Base-by-base conservation (phyloP, 1,140 invertebrate genomes). In the Penaeus vannamei region DNA sequence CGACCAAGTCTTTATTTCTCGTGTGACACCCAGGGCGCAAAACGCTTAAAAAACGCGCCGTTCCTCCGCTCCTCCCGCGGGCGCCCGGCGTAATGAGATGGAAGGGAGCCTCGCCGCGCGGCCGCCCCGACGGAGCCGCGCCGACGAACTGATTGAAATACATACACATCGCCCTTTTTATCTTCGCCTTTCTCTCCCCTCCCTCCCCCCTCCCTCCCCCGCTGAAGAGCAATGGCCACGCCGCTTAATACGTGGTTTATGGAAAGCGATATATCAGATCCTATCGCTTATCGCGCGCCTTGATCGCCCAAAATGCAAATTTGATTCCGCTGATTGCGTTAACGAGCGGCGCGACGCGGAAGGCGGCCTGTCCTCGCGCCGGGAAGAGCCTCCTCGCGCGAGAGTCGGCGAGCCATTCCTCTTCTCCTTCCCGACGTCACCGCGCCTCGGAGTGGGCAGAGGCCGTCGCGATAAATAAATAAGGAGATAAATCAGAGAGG, bases 221-320 rank as follows among this genome's bases (percentile, higher is more conserved):
- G 26, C 72, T 76, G 32, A 23, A 23, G 32, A 23, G 36, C 32
- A 53, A 79, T 79, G 53, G 76, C 32, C 76, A 79, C 76, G 53
- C 76, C 46, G 46, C 46, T 81, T 81, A 59, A 81, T 81, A 59
- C n/a, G 79, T 81, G 79, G 79, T 81, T 81, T 81, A 81, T 81
- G 79, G 79, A 59, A 29, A 81, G 46, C 79, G 26, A 81, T 81
- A 81, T 46, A 81, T 81, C 79, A 81, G 79, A 81, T 81, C 10
- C 17, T 81, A 81, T 81, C 79, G 22, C 29, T 20, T 81, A 81
- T 81, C 79, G 19, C 46, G 14, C 46, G 32, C 12, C 20, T 46
- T 36, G n/a, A 81, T 81, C 79, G 79, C 79, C 14, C n/a, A 22
- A 81, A 59, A 81, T 32, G 26, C 36, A 62, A 53, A 53, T 53